Evolutionary conservation across 2,113 vertebrate genomes (phyloP).

Genomic region (Leucopsar rothschildi): DNA sequence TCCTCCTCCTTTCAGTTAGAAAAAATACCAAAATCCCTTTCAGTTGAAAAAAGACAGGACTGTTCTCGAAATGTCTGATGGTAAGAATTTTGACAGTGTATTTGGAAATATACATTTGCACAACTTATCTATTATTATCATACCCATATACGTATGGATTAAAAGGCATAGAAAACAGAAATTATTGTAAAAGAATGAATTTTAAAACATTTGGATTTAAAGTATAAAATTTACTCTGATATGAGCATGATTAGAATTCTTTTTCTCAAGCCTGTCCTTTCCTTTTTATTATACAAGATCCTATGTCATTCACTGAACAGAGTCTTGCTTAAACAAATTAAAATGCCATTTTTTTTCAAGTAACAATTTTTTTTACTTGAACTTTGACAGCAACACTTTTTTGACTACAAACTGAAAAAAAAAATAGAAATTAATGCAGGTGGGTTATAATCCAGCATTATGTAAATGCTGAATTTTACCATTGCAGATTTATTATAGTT

Average conservation of each 20-base stretch:
- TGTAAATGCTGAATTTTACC: background rate
- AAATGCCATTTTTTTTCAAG: background rate
- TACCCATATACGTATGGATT: background rate
- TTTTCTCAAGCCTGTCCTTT: background rate
- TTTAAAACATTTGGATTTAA: background rate
- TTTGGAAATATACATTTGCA: background rate
- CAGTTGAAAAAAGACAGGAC: rapidly evolving
- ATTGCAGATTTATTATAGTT: background rate
- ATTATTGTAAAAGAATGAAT: background rate
- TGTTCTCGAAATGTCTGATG: background rate
- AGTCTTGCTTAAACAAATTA: background rate
- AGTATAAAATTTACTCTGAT: background rate
- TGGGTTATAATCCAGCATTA: background rate
- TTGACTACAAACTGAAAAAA: background rate
- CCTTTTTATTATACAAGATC: background rate
- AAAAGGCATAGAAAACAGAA: background rate
- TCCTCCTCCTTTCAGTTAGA: background rate
- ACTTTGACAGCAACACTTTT: background rate
- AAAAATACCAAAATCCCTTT: background rate
- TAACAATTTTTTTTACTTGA: background rate
- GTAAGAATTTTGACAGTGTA: background rate
- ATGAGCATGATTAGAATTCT: background rate
- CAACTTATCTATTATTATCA: background rate
- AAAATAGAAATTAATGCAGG: background rate
- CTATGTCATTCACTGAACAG: background rate